phyloP scores from a whole-genome alignment of 2,888 invertebrate species.

The Eulithis prunata region DNA sequence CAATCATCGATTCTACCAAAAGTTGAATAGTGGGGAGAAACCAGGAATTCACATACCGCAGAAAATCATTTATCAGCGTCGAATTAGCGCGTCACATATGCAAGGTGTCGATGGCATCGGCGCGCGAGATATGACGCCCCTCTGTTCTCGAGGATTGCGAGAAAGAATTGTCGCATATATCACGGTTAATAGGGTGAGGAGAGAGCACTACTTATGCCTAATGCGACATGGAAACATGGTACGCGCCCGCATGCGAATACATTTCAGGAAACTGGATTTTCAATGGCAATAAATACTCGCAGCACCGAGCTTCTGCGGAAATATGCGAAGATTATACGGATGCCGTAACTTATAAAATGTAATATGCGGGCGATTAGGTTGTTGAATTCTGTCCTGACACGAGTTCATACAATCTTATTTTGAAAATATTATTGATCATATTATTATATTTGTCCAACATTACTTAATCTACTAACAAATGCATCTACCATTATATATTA shows the following conservation, averaged over 20 bases:
- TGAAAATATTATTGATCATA: no score
- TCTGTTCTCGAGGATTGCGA: slow-evolving; percentile 74
- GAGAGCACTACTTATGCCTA: slow-evolving; percentile 84
- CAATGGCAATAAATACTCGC: slow-evolving; percentile 77
- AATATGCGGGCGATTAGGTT: slow-evolving; percentile 24
- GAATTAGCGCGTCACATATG: slow-evolving; percentile 75
- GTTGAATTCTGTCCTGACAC: slow-evolving; percentile 15
- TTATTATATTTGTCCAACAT: neutral
- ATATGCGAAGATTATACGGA: slow-evolving; percentile 53
- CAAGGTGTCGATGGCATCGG: slow-evolving; percentile 65
- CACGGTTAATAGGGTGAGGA: slow-evolving; percentile 83
- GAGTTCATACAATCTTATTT: slow-evolving; percentile 1
- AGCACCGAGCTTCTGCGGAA: slow-evolving; percentile 53
- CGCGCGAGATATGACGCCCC: slow-evolving; percentile 73
- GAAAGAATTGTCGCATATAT: slow-evolving; percentile 84
- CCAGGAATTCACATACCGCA: slow-evolving; percentile 62
- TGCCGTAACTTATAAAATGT: slow-evolving; percentile 27
- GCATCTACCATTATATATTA: no score
- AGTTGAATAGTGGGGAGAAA: slow-evolving; percentile 46
- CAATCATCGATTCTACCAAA: slow-evolving; percentile 20
- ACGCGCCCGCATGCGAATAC: slow-evolving; percentile 72
- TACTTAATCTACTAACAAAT: neutral
- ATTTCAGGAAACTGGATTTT: slow-evolving; percentile 73
- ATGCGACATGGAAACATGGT: slow-evolving; percentile 83
- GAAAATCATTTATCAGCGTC: slow-evolving; percentile 74